A percentile compares a stretch with the other conserved stretches of the same genome.
These are phyloP conservation scores for Amphipyra berbera DNA, from an alignment of 2,888 invertebrate species.

Conservation along the genomic window DNA sequence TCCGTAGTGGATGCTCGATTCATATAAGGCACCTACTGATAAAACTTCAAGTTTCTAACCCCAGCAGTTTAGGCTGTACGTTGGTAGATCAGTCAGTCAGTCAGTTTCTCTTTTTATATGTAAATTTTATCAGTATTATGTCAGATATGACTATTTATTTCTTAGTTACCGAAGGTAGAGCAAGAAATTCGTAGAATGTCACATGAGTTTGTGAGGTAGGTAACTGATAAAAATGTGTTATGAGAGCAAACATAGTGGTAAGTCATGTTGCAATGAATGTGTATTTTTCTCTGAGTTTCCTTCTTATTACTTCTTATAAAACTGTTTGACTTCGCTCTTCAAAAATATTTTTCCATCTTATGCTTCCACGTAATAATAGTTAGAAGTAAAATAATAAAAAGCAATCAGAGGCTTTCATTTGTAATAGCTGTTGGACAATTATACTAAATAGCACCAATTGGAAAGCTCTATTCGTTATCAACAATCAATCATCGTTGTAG, in stretches of 20 bases:
- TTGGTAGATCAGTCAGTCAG: no score
- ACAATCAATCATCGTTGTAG: slow-evolving; percentile 17
- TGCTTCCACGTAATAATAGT: background rate
- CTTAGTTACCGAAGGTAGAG: no score
- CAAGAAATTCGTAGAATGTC: background rate
- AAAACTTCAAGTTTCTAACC: no score
- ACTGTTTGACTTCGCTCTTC: background rate
- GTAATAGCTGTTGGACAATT: no score
- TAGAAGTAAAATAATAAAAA: background rate
- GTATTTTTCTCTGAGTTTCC: slow-evolving; percentile 5
- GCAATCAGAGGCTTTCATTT: slow-evolving; percentile 3
- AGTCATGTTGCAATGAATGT: slow-evolving; percentile 11
- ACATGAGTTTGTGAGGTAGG: background rate
- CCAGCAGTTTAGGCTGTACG: no score
- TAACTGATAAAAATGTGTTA: slow-evolving; percentile 8
- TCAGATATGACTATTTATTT: no score
- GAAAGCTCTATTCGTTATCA: slow-evolving; percentile 23
- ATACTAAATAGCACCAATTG: slow-evolving; percentile 19
- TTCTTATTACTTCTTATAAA: background rate
- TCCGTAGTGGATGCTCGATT: no score
- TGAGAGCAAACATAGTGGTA: slow-evolving; percentile 8
- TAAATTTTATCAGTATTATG: no score
- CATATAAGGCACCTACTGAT: no score
- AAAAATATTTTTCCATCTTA: no score
- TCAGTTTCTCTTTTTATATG: no score